Evolutionary conservation across 35 echinoderm and acorn worm species (phyloP).

Genomic region (Nesometra sesokonis): DNA sequence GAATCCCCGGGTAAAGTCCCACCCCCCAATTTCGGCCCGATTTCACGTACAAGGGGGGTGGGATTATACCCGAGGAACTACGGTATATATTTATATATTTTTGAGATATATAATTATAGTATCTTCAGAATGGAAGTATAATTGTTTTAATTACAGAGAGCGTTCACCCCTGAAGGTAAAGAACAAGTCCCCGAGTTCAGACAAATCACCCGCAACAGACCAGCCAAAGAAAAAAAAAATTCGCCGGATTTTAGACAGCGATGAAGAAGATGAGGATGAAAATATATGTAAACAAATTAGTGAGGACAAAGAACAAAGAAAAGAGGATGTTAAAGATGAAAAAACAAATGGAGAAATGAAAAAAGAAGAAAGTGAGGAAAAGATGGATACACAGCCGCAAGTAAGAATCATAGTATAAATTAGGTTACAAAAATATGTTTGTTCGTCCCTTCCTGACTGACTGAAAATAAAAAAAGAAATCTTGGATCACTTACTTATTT

Average conservation of each 20-base stretch:
- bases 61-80: too few species aligned
- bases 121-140: neutral
- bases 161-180: neutral
- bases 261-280: slow-evolving; percentile 66
- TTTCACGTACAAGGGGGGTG: too few species aligned
- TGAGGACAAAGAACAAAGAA: slow-evolving; percentile 10
- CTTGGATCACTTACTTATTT: neutral
- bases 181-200: neutral
- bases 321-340: slow-evolving; percentile 1
- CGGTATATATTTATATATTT: too few species aligned
- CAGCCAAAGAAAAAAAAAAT: slow-evolving; percentile 57
- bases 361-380: slow-evolving; percentile 6
- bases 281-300: slow-evolving; percentile 2
- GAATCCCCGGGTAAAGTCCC: too few species aligned
- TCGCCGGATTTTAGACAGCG: slow-evolving; percentile 73
- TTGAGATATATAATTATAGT: too few species aligned
- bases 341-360: neutral
- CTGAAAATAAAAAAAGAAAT: neutral
- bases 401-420: neutral
- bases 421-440: neutral
- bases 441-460: neutral
- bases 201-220: neutral
- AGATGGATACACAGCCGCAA: slow-evolving; percentile 27
- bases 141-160: neutral
- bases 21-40: too few species aligned